phyloP scores from a whole-genome alignment of 2,113 vertebrate species.

The Gnathonemus echidnorhynchus region DNA sequence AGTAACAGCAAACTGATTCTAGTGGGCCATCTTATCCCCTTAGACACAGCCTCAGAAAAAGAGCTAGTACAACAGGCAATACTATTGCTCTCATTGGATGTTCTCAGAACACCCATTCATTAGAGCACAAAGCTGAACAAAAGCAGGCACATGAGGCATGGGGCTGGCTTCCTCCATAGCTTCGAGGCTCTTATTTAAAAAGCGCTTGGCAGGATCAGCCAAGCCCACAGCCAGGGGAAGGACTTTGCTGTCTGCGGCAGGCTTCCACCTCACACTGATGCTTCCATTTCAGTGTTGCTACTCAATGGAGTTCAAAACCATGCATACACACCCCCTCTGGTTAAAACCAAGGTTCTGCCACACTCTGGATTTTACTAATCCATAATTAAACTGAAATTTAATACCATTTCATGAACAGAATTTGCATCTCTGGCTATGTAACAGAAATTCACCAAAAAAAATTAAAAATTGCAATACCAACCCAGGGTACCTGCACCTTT shows the following conservation, averaged over 20 bases:
- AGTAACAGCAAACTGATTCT: neutral
- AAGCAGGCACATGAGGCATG: neutral
- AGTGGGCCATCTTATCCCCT: neutral
- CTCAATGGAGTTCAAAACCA: neutral
- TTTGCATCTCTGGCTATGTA: neutral
- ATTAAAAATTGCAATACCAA: neutral
- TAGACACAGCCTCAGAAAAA: neutral
- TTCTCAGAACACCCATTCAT: neutral
- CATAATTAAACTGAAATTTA: neutral
- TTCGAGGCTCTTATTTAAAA: neutral
- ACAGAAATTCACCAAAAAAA: neutral
- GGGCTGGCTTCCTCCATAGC: neutral
- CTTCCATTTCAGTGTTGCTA: neutral
- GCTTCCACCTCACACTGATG: neutral
- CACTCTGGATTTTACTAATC: neutral
- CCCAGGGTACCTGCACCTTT: conserved; percentile 36
- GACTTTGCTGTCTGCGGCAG: neutral
- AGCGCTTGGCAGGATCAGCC: neutral
- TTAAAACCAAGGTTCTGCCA: neutral
- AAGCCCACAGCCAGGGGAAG: neutral
- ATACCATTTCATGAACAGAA: neutral
- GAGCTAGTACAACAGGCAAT: neutral
- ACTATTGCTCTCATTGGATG: neutral
- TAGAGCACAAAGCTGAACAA: neutral
- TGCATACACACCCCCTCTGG: neutral